Evolutionary conservation across 2,888 invertebrate genomes (phyloP).

Genomic region (Galerucella nymphaeae): DNA sequence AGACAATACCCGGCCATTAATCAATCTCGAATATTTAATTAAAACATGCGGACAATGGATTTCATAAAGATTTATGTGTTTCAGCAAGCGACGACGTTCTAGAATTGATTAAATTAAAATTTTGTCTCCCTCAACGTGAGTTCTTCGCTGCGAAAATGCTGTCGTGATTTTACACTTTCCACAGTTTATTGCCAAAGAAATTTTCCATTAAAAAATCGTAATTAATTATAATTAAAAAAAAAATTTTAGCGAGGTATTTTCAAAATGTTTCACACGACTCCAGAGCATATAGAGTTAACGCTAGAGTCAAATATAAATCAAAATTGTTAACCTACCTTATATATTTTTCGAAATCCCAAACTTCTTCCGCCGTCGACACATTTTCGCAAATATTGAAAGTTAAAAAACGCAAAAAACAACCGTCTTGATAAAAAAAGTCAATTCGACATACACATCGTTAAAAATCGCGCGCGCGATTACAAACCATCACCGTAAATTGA

Average conservation of each 20-base stretch:
- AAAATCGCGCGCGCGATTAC: conserved; percentile 37
- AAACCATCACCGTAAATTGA: conserved; percentile 57
- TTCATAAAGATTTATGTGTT: conserved; percentile 66
- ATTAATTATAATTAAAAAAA: no score
- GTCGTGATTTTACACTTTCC: conserved; percentile 37
- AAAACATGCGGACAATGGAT: conserved; percentile 66
- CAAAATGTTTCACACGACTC: no score
- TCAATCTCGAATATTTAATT: conserved; percentile 67
- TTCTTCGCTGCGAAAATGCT: conserved; percentile 46
- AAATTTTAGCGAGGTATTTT: no score
- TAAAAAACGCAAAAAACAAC: conserved; percentile 31
- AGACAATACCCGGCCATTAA: conserved; percentile 64
- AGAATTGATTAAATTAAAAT: conserved; percentile 64
- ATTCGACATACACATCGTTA: conserved; percentile 49
- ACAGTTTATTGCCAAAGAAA: neutral
- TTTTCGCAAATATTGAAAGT: conserved; percentile 32
- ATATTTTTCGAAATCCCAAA: conserved; percentile 18
- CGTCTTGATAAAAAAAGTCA: conserved; percentile 38
- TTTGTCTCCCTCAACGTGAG: conserved; percentile 58
- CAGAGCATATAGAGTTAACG: no score
- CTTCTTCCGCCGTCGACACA: conserved; percentile 48
- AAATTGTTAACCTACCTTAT: conserved; percentile 22
- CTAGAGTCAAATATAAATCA: no score
- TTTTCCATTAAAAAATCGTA: neutral
- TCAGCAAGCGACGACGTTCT: conserved; percentile 59